Evolutionary conservation across 2,888 invertebrate species (phyloP).

Genomic region (Drosophila peninsularis): DNA sequence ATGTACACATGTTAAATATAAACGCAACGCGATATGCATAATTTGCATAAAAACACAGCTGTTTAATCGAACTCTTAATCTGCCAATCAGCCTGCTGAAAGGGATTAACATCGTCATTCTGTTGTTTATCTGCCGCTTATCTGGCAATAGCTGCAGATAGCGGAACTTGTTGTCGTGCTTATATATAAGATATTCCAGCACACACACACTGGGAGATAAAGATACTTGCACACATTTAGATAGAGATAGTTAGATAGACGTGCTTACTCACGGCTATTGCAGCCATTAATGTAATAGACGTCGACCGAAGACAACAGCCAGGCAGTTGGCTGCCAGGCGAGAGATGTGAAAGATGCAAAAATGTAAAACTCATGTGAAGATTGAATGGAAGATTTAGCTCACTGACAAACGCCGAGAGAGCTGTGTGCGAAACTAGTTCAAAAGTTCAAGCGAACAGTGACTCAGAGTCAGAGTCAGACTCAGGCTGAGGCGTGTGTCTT

Average conservation of each 20-base stretch:
- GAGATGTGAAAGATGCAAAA: conserved; percentile 63
- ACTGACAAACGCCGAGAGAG: conserved; percentile 29
- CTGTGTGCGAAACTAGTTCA: conserved; percentile 76
- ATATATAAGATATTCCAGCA: neutral
- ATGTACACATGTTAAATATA: too few relatives aligned
- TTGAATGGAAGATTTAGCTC: conserved; percentile 56
- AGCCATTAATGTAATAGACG: conserved; percentile 60
- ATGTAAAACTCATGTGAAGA: conserved; percentile 71
- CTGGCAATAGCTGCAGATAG: conserved; percentile 39
- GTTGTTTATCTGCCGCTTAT: conserved; percentile 39
- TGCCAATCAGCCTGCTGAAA: conserved; percentile 18
- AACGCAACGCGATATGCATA: neutral
- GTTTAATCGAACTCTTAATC: conserved; percentile 2
- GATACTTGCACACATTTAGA: conserved; percentile 24
- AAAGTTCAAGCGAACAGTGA: conserved; percentile 73
- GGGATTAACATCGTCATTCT: conserved; percentile 21
- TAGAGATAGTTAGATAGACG: conserved; percentile 32
- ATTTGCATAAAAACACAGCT: neutral
- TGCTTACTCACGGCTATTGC: conserved; percentile 57
- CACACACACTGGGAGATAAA: conserved; percentile 12
- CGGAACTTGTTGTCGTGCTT: neutral
- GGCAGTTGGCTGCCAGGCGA: conserved; percentile 4
- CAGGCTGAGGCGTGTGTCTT: conserved; percentile 17
- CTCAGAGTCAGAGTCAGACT: conserved; percentile 11
- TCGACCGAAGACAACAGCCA: conserved; percentile 40